Evolutionary conservation across 2,797 vertebrate species (phyloP).

Genomic region (Sorex maritimensis): DNA sequence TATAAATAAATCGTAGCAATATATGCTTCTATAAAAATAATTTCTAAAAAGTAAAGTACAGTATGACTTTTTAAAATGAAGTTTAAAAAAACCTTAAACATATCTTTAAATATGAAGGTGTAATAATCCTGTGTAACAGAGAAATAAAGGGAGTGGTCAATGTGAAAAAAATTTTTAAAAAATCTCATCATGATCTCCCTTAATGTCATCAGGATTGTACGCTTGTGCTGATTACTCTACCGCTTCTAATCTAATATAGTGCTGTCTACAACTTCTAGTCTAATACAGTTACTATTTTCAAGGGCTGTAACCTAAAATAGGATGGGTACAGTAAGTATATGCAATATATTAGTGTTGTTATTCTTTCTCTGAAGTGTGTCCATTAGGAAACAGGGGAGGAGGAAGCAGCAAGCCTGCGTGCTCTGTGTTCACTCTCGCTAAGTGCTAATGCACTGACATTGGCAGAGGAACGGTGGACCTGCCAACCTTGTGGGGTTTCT

Average conservation of each 20-base stretch:
- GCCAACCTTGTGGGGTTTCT: conserved; percentile 79
- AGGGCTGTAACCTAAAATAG: conserved; percentile 34
- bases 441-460: conserved; percentile 79
- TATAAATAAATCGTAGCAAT: background rate
- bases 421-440: conserved; percentile 80
- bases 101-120: conserved; percentile 20
- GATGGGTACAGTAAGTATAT: conserved; percentile 49
- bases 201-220: background rate
- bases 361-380: conserved; percentile 71
- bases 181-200: background rate
- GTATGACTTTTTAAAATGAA: background rate
- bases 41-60: too few relatives aligned
- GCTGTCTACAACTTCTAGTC: background rate
- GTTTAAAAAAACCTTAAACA: conserved; percentile 18
- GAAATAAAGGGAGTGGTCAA: conserved; percentile 13
- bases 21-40: background rate
- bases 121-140: background rate
- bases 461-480: conserved; percentile 73
- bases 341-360: conserved; percentile 67
- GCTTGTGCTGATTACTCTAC: background rate
- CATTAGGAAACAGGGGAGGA: conserved; percentile 74
- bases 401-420: background rate
- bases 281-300: conserved; percentile 38
- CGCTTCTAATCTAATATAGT: background rate
- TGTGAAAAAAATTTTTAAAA: too few relatives aligned